A percentile compares a stretch with the other conserved stretches of the same genome.
These are phyloP conservation scores for Hylia prasina DNA, from an alignment of 2,113 vertebrate species.

Conservation along the genomic window DNA sequence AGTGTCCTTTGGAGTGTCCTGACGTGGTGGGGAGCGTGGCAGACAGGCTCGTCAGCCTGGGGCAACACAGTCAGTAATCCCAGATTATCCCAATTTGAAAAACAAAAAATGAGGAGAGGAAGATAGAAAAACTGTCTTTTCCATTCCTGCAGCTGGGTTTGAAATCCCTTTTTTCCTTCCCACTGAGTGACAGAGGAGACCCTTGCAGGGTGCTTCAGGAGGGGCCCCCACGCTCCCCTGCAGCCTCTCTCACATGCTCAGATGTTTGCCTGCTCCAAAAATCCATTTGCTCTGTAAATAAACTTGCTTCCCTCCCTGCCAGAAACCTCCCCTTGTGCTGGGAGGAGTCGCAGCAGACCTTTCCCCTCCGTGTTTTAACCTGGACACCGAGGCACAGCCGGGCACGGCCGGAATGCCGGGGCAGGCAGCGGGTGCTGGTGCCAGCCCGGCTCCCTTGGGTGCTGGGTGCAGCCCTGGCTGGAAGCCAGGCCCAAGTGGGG, in stretches of 20 bases:
- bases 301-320: not conserved
- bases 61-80: not conserved
- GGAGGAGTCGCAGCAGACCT: not conserved
- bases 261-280: conserved; percentile 50
- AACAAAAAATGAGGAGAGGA: not conserved
- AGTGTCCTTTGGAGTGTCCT: not conserved
- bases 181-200: not conserved
- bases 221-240: not conserved
- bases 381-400: not conserved
- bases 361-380: not conserved
- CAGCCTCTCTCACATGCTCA: conserved; percentile 18
- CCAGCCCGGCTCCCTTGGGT: not conserved
- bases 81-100: not conserved
- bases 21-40: not conserved
- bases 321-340: conserved; percentile 1
- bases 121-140: not conserved
- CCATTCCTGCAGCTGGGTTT: not conserved
- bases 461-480: not conserved
- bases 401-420: fast-evolving
- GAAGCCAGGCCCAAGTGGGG: not conserved
- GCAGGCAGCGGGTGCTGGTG: not conserved
- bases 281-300: conserved; percentile 54
- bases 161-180: not conserved
- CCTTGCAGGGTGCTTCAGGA: not conserved
- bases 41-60: not conserved